These are phyloP conservation scores for Amiota minor DNA, from an alignment of 2,888 invertebrate genomes.

Conservation along the genomic window DNA sequence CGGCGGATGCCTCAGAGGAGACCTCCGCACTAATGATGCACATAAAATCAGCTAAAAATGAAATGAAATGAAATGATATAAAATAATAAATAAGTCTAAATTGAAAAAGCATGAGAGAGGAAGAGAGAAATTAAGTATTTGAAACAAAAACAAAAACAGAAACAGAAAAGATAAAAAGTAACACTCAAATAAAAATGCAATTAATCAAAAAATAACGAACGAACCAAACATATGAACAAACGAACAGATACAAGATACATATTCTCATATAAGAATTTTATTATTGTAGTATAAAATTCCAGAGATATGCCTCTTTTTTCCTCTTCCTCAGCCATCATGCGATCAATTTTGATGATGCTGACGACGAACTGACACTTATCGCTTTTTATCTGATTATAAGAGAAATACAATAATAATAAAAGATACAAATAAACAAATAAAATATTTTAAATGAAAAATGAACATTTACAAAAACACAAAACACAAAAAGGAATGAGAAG, in stretches of 20 bases:
- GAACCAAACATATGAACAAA: background rate
- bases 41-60: constrained; percentile 26
- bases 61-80: constrained; percentile 17
- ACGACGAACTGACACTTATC: constrained; percentile 59
- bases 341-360: constrained; percentile 2
- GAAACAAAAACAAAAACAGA: background rate
- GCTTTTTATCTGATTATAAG: constrained; percentile 57
- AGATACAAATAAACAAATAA: constrained; percentile 17
- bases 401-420: constrained; percentile 25
- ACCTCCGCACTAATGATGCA: constrained; percentile 11
- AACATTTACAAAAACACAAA: background rate
- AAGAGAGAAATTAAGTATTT: background rate
- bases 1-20: background rate
- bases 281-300: background rate
- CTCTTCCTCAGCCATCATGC: background rate
- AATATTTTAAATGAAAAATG: constrained; percentile 10
- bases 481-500: constrained; percentile 5
- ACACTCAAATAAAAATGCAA: constrained; percentile 51
- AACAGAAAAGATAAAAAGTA: constrained; percentile 18
- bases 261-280: background rate
- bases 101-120: background rate
- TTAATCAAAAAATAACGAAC: constrained; percentile 45
- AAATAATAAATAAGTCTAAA: constrained; percentile 18
- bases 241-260: background rate
- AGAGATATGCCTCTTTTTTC: background rate